phyloP scores from a whole-genome alignment of 2,797 vertebrate genomes.

The Sternarchorhynchus goeldii region DNA sequence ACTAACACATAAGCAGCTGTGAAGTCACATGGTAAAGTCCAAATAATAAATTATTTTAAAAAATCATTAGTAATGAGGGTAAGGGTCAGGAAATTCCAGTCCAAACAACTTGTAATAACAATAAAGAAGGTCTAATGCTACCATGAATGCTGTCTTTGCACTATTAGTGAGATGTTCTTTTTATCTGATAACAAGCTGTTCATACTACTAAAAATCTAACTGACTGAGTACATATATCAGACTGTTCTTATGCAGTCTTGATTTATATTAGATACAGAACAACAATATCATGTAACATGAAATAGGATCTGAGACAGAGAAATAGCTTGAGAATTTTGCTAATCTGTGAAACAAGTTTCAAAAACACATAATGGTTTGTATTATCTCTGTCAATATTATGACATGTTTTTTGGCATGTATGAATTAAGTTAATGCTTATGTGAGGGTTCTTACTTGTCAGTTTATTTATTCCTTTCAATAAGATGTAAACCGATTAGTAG shows the following conservation, averaged over 20 bases:
- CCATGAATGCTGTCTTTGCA: background rate
- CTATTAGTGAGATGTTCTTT: background rate
- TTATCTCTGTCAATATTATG: slow-evolving; percentile 30
- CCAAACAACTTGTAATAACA: background rate
- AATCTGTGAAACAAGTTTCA: slow-evolving; percentile 15
- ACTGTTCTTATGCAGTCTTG: background rate
- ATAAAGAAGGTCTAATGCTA: background rate
- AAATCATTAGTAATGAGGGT: slow-evolving; percentile 12
- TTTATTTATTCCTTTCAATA: slow-evolving; percentile 57
- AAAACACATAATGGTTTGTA: slow-evolving; percentile 26
- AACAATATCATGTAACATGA: background rate
- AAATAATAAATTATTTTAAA: slow-evolving; percentile 7
- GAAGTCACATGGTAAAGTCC: too few species aligned
- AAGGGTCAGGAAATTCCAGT: too few species aligned
- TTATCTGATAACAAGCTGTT: background rate
- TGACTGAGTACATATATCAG: background rate
- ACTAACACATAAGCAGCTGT: slow-evolving; percentile 29
- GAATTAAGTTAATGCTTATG: slow-evolving; percentile 47
- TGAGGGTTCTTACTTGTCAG: slow-evolving; percentile 42
- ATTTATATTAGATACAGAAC: background rate
- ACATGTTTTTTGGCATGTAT: slow-evolving; percentile 43
- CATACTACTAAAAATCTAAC: background rate
- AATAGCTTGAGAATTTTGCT: background rate
- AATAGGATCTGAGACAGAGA: background rate
- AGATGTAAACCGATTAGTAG: slow-evolving; percentile 54